Base-by-base conservation (phyloP, 1,140 invertebrate species). In the Copidosoma floridanum region DNA sequence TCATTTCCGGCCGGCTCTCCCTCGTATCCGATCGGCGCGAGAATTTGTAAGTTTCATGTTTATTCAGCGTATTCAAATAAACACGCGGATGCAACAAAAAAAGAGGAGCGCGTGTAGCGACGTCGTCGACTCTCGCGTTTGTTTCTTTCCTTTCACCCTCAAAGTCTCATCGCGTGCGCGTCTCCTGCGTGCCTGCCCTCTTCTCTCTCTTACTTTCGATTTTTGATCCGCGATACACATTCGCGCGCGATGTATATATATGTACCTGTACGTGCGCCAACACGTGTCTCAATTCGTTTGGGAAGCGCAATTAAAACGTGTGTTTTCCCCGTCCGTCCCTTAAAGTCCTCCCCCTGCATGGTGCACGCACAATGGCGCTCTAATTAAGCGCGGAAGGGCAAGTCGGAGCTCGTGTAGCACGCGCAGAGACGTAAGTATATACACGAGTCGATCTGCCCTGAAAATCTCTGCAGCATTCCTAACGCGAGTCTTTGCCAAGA, bases 21-120 rank as follows among this genome's bases (percentile, higher is more conserved):
- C 40, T 21, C 23, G 21, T 38, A 23, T 57, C 26, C 29, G 29
- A 12, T 32, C 6, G 29, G 6, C n/a, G 41, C 32, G 29, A 26
- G 50, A 60, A 60, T 60, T 60, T 46, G 57, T 60, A 44, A 40
- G 24, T 50, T 55, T 55, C 59, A 56, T 61, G 51, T 56, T 61
- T 61, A 61, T 55, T 61, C 59, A 61, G 46, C 27, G 37, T 41
- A 50, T 61, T 55, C 52, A 61, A 61, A 61, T 14, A n/a, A n/a
- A 41, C 10, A n/a, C 38, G 38, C 10, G 38, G 10, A 16, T 12
- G 29, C 29, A 29, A 6, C 20, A 24, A 7, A 37, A 16, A 48
- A 43, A 52, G 51, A 58, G 56, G 16, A 18, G n/a, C n/a, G n/a
- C n/a, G n/a, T n/a, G n/a, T n/a, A 51, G 51, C 40, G 47, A 26